Conservation (phyloP, 2,113 vertebrate species). For the Catagonus wagneri region DNA sequence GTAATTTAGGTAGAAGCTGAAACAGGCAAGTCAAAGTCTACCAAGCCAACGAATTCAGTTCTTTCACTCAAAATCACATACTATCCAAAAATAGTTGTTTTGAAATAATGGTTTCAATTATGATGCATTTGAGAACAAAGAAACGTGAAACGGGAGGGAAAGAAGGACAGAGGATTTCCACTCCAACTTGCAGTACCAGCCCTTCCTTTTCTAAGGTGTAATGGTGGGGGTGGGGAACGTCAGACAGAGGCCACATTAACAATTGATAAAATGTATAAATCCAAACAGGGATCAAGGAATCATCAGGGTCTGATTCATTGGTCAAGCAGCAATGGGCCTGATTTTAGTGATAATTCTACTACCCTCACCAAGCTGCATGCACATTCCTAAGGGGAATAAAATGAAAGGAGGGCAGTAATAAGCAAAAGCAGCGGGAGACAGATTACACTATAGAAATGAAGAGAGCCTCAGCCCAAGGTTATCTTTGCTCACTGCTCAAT, state of each 20-base stretch:
- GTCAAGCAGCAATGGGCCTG: conserved; percentile 73
- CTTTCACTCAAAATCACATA: background rate
- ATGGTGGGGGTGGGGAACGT: background rate
- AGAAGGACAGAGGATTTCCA: background rate
- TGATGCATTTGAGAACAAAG: background rate
- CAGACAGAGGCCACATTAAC: conserved; percentile 67
- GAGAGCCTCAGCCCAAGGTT: conserved; percentile 43
- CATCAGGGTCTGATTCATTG: conserved; percentile 81
- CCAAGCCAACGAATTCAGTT: background rate
- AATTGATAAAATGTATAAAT: conserved; percentile 78
- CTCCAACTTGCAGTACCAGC: background rate
- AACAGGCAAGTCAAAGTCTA: background rate
- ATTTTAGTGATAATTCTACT: conserved; percentile 78
- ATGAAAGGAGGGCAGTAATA: conserved; percentile 73
- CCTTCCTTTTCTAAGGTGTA: background rate
- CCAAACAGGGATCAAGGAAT: conserved; percentile 73
- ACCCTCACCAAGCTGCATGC: conserved; percentile 61
- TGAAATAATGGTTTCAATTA: background rate
- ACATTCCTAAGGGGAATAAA: conserved; percentile 65
- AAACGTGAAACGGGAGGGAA: background rate
- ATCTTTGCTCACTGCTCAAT: conserved; percentile 68
- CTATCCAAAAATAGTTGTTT: background rate
- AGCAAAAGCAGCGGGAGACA: conserved; percentile 77
- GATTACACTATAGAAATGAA: conserved; percentile 81
- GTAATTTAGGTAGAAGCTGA: background rate